A percentile compares a stretch with the other conserved stretches of the same genome.
These are phyloP conservation scores for Thripadectes ignobilis DNA, from an alignment of 2,797 vertebrate genomes.

Conservation along the genomic window DNA sequence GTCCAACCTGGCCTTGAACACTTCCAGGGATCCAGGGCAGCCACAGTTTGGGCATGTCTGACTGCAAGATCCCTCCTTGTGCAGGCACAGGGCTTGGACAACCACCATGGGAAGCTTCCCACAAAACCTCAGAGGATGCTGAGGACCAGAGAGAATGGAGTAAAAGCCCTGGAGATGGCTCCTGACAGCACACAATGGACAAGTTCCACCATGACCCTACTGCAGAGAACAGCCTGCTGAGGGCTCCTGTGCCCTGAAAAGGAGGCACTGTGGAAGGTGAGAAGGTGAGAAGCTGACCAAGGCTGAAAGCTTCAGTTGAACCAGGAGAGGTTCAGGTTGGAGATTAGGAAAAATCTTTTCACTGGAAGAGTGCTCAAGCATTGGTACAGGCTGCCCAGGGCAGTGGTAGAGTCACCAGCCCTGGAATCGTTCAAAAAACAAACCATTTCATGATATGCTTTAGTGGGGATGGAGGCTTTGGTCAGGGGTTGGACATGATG, in stretches of 20 bases:
- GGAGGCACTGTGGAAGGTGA: background rate
- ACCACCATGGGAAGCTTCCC: rapidly evolving
- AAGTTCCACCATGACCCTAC: background rate
- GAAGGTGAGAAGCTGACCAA: background rate
- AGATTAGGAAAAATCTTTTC: too few relatives aligned
- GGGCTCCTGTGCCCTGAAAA: background rate
- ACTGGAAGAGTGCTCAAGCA: rapidly evolving
- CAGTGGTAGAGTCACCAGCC: background rate
- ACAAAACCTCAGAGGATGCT: background rate
- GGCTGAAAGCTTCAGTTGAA: background rate
- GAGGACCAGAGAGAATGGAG: background rate
- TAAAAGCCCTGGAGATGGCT: background rate
- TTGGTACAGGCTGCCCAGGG: background rate
- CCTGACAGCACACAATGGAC: background rate
- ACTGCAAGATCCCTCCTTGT: background rate
- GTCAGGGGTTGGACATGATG: background rate
- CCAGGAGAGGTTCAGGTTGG: background rate
- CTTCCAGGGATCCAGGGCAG: background rate
- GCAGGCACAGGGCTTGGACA: background rate
- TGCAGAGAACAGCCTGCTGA: background rate
- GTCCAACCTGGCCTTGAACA: rapidly evolving
- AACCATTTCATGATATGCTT: rapidly evolving
- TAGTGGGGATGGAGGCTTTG: background rate
- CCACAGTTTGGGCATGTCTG: background rate
- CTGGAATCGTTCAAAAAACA: rapidly evolving